These are phyloP conservation scores for Sylvicola fuscatus DNA, from an alignment of 2,888 invertebrate species.

Conservation along the genomic window DNA sequence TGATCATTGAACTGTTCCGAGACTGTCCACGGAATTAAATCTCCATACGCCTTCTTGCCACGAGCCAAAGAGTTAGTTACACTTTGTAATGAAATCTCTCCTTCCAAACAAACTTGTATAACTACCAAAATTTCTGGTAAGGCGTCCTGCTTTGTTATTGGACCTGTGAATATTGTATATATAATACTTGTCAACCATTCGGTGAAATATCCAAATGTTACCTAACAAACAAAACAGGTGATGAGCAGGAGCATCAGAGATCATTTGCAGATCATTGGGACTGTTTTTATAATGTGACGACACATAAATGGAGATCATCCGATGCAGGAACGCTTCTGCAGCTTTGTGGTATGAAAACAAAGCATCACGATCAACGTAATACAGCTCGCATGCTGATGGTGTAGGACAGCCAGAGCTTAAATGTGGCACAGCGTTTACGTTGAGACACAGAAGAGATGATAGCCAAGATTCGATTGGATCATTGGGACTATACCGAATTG, in stretches of 20 bases:
- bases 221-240: constrained; percentile 79
- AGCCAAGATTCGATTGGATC: constrained; percentile 88
- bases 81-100: constrained; percentile 41
- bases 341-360: constrained; percentile 93
- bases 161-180: constrained; percentile 30
- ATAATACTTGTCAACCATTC: background rate
- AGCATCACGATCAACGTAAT: constrained; percentile 75
- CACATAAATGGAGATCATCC: constrained; percentile 83
- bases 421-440: constrained; percentile 47
- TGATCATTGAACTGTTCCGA: constrained; percentile 90
- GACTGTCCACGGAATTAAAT: constrained; percentile 96
- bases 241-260: constrained; percentile 97
- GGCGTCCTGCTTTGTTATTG: constrained; percentile 48
- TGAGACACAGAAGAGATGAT: constrained; percentile 73
- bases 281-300: constrained; percentile 99
- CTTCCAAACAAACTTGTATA: constrained; percentile 64
- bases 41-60: constrained; percentile 84
- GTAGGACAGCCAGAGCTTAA: constrained; percentile 63
- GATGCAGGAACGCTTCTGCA: constrained; percentile 77
- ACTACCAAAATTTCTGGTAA: constrained; percentile 90
- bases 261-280: constrained; percentile 94
- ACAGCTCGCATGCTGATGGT: constrained; percentile 74
- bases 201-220: background rate
- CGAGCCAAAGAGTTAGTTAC: constrained; percentile 61
- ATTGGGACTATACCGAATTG: constrained; percentile 76